Percentiles rank a stretch among this genome's conserved stretches.
Conservation (phyloP, 2,113 vertebrate species). For the Sphaerodactylus townsendi region DNA sequence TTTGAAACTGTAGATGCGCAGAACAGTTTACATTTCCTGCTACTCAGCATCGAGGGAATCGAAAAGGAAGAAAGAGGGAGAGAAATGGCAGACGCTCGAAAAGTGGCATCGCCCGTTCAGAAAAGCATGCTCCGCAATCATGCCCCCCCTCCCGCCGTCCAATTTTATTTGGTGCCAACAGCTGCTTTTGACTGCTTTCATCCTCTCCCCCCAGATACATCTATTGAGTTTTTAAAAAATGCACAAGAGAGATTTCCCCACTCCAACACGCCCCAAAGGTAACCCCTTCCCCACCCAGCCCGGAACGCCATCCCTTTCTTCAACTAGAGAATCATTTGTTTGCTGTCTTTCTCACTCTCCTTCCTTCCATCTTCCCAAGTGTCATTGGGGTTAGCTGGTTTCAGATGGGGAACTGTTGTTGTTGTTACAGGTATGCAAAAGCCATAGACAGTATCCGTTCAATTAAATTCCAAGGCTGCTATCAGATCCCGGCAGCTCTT, state of each 20-base stretch:
- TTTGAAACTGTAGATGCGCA: conserved; percentile 38
- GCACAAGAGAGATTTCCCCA: background rate
- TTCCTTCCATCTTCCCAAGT: conserved; percentile 38
- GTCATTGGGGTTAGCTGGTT: background rate
- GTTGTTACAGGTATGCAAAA: conserved; percentile 52
- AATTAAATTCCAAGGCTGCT: conserved; percentile 69
- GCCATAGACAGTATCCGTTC: conserved; percentile 44
- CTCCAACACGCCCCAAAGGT: conserved; percentile 43
- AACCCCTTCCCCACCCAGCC: background rate
- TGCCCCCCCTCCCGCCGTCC: conserved; percentile 1
- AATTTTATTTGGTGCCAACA: background rate
- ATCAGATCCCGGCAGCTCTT: conserved; percentile 67
- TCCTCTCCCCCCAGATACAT: conserved; percentile 25
- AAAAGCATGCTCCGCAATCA: conserved; percentile 1
- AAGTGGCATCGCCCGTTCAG: background rate
- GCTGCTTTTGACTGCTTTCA: conserved; percentile 21
- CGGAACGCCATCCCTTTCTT: conserved; percentile 38
- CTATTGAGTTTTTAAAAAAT: background rate
- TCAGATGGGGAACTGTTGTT: no score
- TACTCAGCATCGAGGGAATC: background rate
- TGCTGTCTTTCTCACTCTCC: conserved; percentile 31
- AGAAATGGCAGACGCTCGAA: background rate
- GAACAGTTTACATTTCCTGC: conserved; percentile 20
- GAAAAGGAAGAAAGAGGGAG: background rate
- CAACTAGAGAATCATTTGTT: conserved; percentile 26